Evolutionary conservation across 2,888 invertebrate species (phyloP).

Genomic region (Sarcophaga variegata): DNA sequence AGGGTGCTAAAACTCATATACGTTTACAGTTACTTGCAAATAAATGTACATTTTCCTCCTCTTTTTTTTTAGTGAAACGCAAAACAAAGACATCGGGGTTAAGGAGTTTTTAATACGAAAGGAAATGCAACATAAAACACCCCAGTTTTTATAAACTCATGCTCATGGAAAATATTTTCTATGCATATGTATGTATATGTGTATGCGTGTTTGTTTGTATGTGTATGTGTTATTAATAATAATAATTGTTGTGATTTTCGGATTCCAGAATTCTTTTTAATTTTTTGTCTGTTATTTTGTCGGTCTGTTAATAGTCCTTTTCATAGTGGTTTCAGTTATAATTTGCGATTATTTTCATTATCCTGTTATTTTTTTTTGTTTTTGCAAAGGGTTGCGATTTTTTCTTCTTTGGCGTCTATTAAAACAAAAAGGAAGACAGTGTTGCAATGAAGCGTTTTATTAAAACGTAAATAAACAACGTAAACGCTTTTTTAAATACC

Average conservation of each 20-base stretch:
- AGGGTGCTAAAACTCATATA: conserved; percentile 38
- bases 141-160: conserved; percentile 23
- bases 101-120: conserved; percentile 48
- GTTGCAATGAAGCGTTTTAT: conserved; percentile 31
- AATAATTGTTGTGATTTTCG: conserved; percentile 66
- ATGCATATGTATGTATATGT: not conserved
- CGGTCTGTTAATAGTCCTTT: conserved; percentile 64
- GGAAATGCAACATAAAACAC: conserved; percentile 49
- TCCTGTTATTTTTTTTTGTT: conserved; percentile 9
- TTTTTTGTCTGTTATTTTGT: conserved; percentile 27
- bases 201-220: conserved; percentile 23
- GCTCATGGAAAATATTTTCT: not conserved
- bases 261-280: not conserved
- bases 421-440: conserved; percentile 20
- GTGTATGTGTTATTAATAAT: conserved; percentile 52
- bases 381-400: conserved; percentile 59
- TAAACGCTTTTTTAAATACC: not conserved
- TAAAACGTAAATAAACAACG: not conserved
- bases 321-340: conserved; percentile 66
- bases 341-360: conserved; percentile 48
- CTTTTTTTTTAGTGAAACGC: conserved; percentile 3
- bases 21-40: not conserved
- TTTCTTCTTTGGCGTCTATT: conserved; percentile 9
- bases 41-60: not conserved
- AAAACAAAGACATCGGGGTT: conserved; percentile 53